Conservation (phyloP, 2,113 vertebrate species). For the Saguinus midas region DNA sequence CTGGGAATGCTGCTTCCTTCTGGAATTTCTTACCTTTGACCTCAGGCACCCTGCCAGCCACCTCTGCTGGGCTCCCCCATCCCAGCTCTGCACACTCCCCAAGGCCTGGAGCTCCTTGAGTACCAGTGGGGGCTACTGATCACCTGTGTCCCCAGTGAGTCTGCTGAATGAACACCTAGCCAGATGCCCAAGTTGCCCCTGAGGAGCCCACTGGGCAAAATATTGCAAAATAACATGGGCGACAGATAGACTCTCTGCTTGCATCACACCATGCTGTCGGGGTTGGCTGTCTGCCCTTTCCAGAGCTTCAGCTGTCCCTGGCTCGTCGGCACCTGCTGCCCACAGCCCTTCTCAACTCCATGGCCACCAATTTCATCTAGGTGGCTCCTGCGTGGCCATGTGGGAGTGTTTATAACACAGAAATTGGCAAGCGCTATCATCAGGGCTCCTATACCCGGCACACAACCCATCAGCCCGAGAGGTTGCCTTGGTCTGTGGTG, state of each 20-base stretch:
- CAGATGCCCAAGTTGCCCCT: neutral
- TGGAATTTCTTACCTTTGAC: no score
- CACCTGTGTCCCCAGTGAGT: neutral
- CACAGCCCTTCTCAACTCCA: neutral
- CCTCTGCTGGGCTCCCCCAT: neutral
- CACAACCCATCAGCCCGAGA: no score
- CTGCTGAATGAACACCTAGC: neutral
- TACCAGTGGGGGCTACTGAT: neutral
- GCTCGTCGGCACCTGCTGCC: neutral
- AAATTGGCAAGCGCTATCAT: fast-evolving
- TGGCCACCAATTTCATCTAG: neutral
- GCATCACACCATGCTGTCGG: fast-evolving
- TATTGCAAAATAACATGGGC: neutral
- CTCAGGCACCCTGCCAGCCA: neutral
- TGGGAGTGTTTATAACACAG: neutral
- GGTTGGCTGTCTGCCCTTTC: neutral
- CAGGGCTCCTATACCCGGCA: neutral
- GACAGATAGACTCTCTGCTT: no score
- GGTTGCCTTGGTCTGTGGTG: no score
- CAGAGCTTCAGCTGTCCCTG: neutral
- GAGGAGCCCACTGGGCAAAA: neutral
- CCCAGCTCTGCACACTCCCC: neutral
- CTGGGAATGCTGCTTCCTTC: no score
- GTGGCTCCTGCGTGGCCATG: neutral
- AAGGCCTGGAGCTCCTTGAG: no score